Conservation (phyloP, 2,113 vertebrate genomes). For the Sigmodon hispidus region DNA sequence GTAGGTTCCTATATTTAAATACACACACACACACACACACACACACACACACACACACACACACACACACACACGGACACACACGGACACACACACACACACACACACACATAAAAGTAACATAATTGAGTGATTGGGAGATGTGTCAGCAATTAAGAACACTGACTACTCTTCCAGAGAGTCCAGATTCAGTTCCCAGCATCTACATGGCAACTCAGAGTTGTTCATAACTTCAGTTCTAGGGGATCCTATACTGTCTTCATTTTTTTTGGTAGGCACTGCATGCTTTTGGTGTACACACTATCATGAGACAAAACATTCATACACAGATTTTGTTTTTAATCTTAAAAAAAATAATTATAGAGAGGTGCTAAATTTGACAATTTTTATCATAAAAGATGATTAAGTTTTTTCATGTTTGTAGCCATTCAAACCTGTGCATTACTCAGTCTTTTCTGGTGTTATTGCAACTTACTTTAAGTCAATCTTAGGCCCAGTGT, state of each 20-base stretch:
- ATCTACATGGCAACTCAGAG: background rate
- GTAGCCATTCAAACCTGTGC: background rate
- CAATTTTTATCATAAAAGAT: slow-evolving; percentile 15
- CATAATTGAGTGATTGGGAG: background rate
- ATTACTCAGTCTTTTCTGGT: background rate
- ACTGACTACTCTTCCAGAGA: background rate
- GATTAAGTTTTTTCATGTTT: background rate
- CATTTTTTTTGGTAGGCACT: background rate
- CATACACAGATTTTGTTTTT: background rate
- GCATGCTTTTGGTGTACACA: background rate
- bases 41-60: background rate
- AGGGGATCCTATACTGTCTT: background rate
- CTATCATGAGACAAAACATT: background rate
- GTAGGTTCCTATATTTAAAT: background rate
- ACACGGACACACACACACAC: too few relatives aligned
- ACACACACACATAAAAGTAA: background rate
- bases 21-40: background rate
- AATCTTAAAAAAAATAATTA: slow-evolving; percentile 1
- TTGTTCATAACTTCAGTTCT: background rate
- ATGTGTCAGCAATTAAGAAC: background rate
- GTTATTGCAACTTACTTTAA: background rate
- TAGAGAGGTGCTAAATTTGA: background rate
- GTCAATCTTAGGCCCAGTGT: background rate
- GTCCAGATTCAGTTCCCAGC: background rate
- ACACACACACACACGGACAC: background rate